Evolutionary conservation across 2,797 vertebrate genomes (phyloP).

Genomic region (Sebastes minor): DNA sequence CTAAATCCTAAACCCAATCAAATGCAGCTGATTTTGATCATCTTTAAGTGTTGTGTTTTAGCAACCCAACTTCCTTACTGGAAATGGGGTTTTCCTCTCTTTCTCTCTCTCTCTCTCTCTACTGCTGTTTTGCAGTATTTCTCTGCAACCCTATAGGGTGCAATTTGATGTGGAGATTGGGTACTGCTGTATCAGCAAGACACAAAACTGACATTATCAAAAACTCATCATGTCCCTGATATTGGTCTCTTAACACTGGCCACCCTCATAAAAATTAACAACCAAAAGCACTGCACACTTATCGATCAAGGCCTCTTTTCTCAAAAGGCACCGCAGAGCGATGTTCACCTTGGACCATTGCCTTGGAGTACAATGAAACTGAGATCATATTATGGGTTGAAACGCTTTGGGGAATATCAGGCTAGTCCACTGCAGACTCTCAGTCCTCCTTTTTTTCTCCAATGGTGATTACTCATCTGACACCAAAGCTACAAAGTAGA

Average conservation of each 20-base stretch:
- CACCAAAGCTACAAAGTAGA: not conserved
- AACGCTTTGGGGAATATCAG: constrained; percentile 9
- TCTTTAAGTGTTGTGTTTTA: not conserved
- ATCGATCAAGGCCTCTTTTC: constrained; percentile 33
- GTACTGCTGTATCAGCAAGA: constrained; percentile 56
- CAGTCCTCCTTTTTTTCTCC: not conserved
- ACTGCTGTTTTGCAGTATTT: constrained; percentile 15
- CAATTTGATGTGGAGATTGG: constrained; percentile 64
- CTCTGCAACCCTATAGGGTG: constrained; percentile 38
- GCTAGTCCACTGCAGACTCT: not conserved
- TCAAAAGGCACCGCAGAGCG: not conserved
- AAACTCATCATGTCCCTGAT: constrained; percentile 53
- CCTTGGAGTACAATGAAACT: constrained; percentile 16
- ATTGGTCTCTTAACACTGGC: constrained; percentile 38
- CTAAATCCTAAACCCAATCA: not conserved
- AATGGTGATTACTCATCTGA: constrained; percentile 5
- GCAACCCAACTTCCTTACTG: not conserved
- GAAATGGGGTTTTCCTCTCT: not conserved
- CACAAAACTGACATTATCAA: constrained; percentile 61
- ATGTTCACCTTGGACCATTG: constrained; percentile 16
- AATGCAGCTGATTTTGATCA: not conserved
- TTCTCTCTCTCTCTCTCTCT: not conserved
- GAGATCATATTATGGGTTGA: constrained; percentile 15
- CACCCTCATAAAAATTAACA: constrained; percentile 49
- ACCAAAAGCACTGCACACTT: constrained; percentile 24